Base-by-base conservation (phyloP, 2,113 vertebrate species). In the Sylvilagus bachmani region DNA sequence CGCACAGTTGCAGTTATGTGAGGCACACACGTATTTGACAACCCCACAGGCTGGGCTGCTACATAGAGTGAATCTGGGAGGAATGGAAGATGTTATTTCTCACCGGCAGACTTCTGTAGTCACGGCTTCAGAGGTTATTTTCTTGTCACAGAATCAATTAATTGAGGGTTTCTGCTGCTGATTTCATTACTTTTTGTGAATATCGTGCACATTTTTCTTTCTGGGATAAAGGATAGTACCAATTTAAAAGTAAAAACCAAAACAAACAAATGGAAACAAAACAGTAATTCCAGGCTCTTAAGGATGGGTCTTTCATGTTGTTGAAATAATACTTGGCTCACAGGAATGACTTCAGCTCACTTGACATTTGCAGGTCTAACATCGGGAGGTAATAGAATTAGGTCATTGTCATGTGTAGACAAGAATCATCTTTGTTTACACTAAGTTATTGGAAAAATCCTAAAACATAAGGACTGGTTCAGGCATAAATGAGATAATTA, bases 1-100 rank as follows among this genome's bases (percentile, higher is more conserved):
- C 88, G 97, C 94, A 93, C 73, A 94, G 89, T 83, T 64, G 77
- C 96, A 95, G 93, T 93, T 97, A 94, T 96, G 33, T 74, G 89
- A 94, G 36, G 25, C 94, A 96, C 82, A 95, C 75, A 38, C 53
- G 64, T 75, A 80, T 67, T 69, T 78, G 82, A 87, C 33, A 78
- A 87, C 83, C 78, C 96, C 93, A 93, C 96, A 33, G 84, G 66
- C 94, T 91, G 25, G 70, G 58, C 89, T 81, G 6, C 53, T 94
- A 61, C 69, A 87, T 31, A 11, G 70, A 95, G 86, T 0, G 16
- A 69, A 95, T 38, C n/a, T 79, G 33, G 91, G 33, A 11, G 21
- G 16, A 14, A 67, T 27, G 33, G 93, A 82, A 95, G 89, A 93
- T 36, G 58, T 55, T 82, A 0, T 55, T 61, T 73, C 84, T 94